A percentile compares a stretch with the other conserved stretches of the same genome.
phyloP scores from a whole-genome alignment of 2,113 vertebrate species.

The Eretmochelys imbricata region DNA sequence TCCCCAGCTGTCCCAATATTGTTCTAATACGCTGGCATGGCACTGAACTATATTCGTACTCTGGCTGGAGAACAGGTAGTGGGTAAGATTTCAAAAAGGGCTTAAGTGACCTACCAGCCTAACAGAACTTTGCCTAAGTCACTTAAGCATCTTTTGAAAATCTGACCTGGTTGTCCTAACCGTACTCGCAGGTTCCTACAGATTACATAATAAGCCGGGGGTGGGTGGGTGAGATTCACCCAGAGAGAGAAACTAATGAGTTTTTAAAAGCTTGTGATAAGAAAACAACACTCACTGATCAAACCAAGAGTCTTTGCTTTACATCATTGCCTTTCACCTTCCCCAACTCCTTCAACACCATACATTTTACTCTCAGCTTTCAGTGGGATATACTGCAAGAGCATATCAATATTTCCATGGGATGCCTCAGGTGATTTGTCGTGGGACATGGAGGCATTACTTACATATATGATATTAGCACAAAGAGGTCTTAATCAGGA shows the following conservation, averaged over 20 bases:
- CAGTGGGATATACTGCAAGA: neutral
- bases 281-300: neutral
- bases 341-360: neutral
- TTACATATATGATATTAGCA: neutral
- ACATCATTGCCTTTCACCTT: neutral
- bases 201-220: neutral
- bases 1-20: neutral
- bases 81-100: neutral
- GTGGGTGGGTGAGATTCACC: neutral
- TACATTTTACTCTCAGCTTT: neutral
- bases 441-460: neutral
- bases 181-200: neutral
- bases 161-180: neutral
- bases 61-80: neutral
- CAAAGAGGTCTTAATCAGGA: neutral
- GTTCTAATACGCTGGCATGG: neutral
- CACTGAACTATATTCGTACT: neutral
- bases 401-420: neutral
- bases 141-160: neutral
- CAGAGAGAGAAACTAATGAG: neutral
- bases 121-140: too few relatives aligned
- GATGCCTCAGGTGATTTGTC: neutral
- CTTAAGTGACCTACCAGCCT: neutral
- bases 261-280: neutral
- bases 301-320: neutral